A percentile compares a stretch with the other conserved stretches of the same genome.
These are phyloP conservation scores for Anniella stebbinsi DNA, from an alignment of 2,797 vertebrate species.

Conservation along the genomic window DNA sequence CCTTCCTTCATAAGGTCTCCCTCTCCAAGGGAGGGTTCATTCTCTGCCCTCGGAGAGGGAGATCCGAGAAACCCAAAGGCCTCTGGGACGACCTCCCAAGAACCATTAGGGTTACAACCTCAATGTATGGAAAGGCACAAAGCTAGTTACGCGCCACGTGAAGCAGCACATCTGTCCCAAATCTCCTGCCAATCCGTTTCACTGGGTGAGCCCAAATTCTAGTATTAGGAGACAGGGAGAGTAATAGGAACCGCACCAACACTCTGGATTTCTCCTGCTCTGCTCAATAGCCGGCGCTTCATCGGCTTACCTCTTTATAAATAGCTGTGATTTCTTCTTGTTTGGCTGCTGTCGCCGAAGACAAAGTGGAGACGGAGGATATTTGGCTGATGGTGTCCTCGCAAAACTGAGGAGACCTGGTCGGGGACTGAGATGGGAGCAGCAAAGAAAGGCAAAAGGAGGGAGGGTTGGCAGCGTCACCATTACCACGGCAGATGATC, in stretches of 20 bases:
- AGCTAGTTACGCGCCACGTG: neutral
- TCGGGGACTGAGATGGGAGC: conserved; percentile 78
- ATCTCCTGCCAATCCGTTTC: neutral
- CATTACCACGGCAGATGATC: neutral
- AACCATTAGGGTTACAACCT: too few species aligned
- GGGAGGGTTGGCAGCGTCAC: conserved; percentile 1
- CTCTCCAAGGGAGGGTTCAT: neutral
- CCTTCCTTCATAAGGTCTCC: neutral
- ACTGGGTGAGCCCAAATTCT: neutral
- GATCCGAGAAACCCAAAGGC: too few species aligned
- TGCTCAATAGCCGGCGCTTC: neutral
- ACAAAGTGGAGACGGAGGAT: conserved; percentile 89
- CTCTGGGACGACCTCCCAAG: too few species aligned
- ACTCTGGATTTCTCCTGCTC: neutral
- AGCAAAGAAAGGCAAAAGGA: neutral
- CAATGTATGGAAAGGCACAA: neutral
- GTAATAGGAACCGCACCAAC: neutral
- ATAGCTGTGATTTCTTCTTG: conserved; percentile 81
- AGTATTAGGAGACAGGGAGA: neutral
- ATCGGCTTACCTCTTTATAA: conserved; percentile 88
- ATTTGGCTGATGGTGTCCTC: conserved; percentile 86
- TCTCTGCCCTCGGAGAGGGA: too few species aligned
- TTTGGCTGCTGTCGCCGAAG: conserved; percentile 81
- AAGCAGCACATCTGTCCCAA: neutral
- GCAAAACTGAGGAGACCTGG: conserved; percentile 81